A percentile compares a stretch with the other conserved stretches of the same genome.
phyloP scores from a whole-genome alignment of 2,888 invertebrate genomes.

The Andrena hattorfiana region DNA sequence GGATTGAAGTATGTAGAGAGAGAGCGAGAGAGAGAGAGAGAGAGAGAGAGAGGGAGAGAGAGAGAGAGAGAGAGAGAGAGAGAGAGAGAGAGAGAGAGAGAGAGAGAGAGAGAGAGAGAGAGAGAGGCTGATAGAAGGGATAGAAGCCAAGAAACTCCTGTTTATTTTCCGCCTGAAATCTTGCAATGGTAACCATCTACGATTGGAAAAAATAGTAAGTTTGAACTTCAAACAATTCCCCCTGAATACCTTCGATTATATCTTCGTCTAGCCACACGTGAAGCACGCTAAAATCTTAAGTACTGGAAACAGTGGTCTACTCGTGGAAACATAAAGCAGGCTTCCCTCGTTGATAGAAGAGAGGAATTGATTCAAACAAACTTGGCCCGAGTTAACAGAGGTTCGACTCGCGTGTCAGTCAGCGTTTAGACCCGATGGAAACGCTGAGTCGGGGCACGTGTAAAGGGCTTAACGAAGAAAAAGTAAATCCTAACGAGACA shows the following conservation, averaged over 20 bases:
- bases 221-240: background rate
- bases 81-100: too few relatives aligned
- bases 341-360: background rate
- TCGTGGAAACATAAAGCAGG: background rate
- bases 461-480: constrained; percentile 31
- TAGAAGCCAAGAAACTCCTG: background rate
- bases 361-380: constrained; percentile 13
- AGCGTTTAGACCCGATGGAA: constrained; percentile 12
- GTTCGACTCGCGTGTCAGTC: constrained; percentile 1
- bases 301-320: background rate
- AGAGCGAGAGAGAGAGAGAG: background rate
- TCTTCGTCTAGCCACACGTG: too few relatives aligned
- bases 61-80: too few relatives aligned
- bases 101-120: too few relatives aligned
- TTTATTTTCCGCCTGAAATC: background rate
- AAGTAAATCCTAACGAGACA: constrained; percentile 44
- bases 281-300: background rate
- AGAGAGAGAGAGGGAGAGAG: too few relatives aligned
- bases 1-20: background rate
- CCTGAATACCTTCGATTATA: background rate
- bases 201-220: background rate
- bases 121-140: too few relatives aligned
- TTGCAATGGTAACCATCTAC: background rate
- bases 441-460: constrained; percentile 7
- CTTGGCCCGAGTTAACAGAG: background rate